These are phyloP conservation scores for Drosophila santomea DNA, from an alignment of 1,140 invertebrate genomes.

Conservation along the genomic window DNA sequence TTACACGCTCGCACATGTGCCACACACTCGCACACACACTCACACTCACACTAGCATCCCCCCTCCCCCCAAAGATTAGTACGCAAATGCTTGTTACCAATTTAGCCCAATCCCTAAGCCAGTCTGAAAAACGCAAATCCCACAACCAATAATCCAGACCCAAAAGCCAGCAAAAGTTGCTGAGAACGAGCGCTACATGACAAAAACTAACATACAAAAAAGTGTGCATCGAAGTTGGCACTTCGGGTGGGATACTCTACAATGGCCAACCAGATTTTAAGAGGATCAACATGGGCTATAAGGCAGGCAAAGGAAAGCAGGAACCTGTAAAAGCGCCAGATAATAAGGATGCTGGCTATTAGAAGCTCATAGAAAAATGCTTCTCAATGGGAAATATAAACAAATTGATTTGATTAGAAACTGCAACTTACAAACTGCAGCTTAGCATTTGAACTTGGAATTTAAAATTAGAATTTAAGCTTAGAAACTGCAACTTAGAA, in stretches of 20 bases:
- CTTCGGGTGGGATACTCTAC: conserved; percentile 6
- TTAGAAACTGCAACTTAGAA: too few relatives aligned
- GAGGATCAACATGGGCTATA: conserved; percentile 16
- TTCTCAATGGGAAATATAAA: too few relatives aligned
- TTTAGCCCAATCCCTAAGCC: not conserved
- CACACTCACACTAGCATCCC: not conserved
- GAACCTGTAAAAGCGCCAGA: not conserved
- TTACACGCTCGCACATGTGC: conserved; percentile 74
- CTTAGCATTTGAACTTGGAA: too few relatives aligned
- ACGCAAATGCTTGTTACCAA: conserved; percentile 35
- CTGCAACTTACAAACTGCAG: too few relatives aligned
- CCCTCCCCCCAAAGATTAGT: too few relatives aligned
- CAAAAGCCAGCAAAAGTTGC: conserved; percentile 22
- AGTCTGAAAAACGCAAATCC: not conserved
- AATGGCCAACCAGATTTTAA: conserved; percentile 30
- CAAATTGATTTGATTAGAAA: too few relatives aligned
- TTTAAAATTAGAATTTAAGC: too few relatives aligned
- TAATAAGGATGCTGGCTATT: too few relatives aligned
- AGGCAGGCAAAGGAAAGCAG: not conserved
- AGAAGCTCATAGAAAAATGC: too few relatives aligned
- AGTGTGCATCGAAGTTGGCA: conserved; percentile 7
- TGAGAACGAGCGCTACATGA: conserved; percentile 16
- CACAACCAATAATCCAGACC: conserved; percentile 9
- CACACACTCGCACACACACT: conserved; percentile 3
- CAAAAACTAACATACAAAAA: conserved; percentile 40